A percentile compares a stretch with the other conserved stretches of the same genome.
Evolutionary conservation across 2,888 invertebrate species (phyloP).

Genomic region (Ganaspis brasiliensis): DNA sequence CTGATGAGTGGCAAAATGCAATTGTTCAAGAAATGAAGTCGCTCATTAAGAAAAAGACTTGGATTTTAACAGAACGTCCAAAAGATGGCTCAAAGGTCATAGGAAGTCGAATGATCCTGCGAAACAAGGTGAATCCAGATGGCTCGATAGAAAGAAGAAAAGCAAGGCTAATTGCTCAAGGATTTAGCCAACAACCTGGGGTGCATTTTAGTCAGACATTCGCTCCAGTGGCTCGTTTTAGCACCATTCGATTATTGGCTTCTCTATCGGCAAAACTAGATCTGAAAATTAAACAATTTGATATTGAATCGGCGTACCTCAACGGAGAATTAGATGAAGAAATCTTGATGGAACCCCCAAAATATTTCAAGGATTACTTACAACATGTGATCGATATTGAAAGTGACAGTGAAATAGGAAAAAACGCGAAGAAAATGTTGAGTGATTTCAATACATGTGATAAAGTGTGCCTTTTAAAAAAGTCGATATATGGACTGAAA

Average conservation of each 20-base stretch:
- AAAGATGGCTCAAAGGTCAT: neutral
- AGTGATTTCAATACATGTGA: slow-evolving; percentile 1
- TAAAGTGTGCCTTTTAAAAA: slow-evolving; percentile 46
- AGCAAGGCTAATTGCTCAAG: no score
- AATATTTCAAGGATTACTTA: slow-evolving; percentile 30
- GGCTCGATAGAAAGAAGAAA: slow-evolving; percentile 32
- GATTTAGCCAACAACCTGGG: no score
- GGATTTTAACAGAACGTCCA: slow-evolving; percentile 40
- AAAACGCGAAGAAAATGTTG: slow-evolving; percentile 39
- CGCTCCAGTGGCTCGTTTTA: neutral
- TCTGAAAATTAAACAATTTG: slow-evolving; percentile 46
- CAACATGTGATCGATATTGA: slow-evolving; percentile 15
- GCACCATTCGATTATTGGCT: slow-evolving; percentile 36
- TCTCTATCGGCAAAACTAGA: slow-evolving; percentile 39
- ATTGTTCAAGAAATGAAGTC: slow-evolving; percentile 44
- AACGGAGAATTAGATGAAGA: slow-evolving; percentile 48
- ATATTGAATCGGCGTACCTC: slow-evolving; percentile 49
- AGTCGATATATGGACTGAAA: slow-evolving; percentile 43
- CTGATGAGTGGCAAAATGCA: slow-evolving; percentile 44
- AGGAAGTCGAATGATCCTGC: slow-evolving; percentile 25
- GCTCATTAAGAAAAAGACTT: slow-evolving; percentile 43
- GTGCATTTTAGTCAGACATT: no score
- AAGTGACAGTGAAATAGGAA: neutral
- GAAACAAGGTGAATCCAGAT: slow-evolving; percentile 37
- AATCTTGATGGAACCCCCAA: slow-evolving; percentile 46